Conservation (phyloP, 2,113 vertebrate species). For the Sorex araneus region DNA sequence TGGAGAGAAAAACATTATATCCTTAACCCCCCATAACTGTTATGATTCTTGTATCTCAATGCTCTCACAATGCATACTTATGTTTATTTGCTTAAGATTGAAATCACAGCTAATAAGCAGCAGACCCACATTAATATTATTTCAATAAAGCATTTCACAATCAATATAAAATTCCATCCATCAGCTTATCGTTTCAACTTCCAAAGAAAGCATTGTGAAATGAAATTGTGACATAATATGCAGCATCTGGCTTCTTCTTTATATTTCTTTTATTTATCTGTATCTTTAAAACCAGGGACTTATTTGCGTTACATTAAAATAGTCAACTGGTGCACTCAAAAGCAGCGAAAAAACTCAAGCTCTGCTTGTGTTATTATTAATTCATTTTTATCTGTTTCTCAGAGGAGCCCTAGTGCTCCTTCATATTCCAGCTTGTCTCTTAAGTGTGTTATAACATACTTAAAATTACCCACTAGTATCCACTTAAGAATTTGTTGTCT, state of each 20-base stretch:
- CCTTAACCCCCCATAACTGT: not conserved
- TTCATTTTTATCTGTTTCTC: not conserved
- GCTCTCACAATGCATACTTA: not conserved
- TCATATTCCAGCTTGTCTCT: not conserved
- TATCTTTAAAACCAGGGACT: not conserved
- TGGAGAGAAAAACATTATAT: not conserved
- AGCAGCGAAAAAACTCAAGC: not conserved
- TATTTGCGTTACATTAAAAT: conserved; percentile 28
- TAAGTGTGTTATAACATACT: not conserved
- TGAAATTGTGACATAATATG: not conserved
- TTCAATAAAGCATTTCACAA: not conserved
- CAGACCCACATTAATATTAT: not conserved
- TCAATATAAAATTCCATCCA: not conserved
- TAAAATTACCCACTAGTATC: not conserved
- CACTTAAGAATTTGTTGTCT: conserved; percentile 29
- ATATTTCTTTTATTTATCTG: not conserved
- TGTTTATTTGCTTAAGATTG: not conserved
- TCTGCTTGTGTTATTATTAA: not conserved
- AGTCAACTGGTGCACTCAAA: not conserved
- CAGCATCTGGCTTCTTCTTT: not conserved
- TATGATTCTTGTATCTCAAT: conserved; percentile 5
- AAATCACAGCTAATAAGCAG: conserved; percentile 7
- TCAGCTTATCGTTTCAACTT: conserved; percentile 19
- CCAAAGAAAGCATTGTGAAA: not conserved
- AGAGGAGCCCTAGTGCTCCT: not conserved